Evolutionary conservation across 1,140 invertebrate species (phyloP).

Genomic region (Eurosta solidaginis): DNA sequence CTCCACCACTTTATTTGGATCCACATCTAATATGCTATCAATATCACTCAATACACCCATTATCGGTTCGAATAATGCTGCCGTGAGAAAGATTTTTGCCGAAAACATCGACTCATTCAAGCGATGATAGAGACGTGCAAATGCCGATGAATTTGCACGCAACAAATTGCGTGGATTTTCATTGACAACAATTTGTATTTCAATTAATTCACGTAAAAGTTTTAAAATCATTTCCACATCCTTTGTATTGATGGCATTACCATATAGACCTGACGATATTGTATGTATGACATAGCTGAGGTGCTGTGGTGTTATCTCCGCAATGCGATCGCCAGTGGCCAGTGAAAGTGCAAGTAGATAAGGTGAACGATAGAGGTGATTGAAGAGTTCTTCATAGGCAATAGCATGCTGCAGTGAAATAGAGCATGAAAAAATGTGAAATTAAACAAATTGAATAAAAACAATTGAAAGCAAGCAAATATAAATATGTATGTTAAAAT

Average conservation of each 20-base stretch:
- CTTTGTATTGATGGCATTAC: conserved; percentile 76
- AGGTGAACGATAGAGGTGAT: conserved; percentile 77
- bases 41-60: conserved; percentile 92
- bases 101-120: conserved; percentile 91
- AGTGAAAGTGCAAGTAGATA: conserved; percentile 80
- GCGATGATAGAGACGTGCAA: conserved; percentile 85
- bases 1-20: conserved; percentile 83
- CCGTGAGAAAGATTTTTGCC: conserved; percentile 89
- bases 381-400: conserved; percentile 79
- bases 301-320: conserved; percentile 64
- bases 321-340: conserved; percentile 73
- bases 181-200: conserved; percentile 78
- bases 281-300: conserved; percentile 73
- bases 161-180: conserved; percentile 84
- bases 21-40: conserved; percentile 90
- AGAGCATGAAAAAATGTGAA: background rate
- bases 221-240: conserved; percentile 81
- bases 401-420: conserved; percentile 67
- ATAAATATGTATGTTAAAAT: background rate
- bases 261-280: conserved; percentile 83
- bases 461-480: background rate
- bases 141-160: conserved; percentile 83
- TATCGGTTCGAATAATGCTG: conserved; percentile 88
- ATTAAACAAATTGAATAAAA: background rate
- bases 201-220: conserved; percentile 80